Evolutionary conservation across 2,113 vertebrate genomes (phyloP).

Genomic region (Ageneiosus marmoratus): DNA sequence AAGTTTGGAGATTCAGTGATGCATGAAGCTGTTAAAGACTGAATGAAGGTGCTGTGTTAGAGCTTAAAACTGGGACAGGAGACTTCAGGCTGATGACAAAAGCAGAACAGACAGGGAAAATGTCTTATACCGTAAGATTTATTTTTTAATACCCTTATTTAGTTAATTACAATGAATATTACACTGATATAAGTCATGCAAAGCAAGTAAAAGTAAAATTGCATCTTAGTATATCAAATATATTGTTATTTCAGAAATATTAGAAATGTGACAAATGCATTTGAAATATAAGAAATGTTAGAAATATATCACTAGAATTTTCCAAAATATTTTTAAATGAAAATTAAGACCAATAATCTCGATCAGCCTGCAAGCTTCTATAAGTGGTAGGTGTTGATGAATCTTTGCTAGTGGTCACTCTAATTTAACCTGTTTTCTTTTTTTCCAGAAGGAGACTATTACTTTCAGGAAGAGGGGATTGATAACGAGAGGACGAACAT

Average conservation of each 20-base stretch:
- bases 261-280: background rate
- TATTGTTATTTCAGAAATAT: background rate
- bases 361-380: background rate
- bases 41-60: constrained; percentile 19
- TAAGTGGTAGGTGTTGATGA: background rate
- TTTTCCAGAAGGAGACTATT: background rate
- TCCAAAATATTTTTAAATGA: background rate
- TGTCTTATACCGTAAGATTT: background rate
- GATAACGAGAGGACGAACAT: constrained; percentile 41
- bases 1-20: constrained; percentile 59
- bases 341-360: background rate
- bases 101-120: background rate
- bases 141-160: background rate
- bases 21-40: constrained; percentile 52
- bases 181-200: background rate
- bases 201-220: background rate
- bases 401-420: background rate
- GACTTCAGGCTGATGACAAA: background rate
- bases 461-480: background rate
- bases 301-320: background rate
- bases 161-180: background rate
- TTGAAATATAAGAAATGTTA: background rate
- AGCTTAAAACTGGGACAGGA: constrained; percentile 22
- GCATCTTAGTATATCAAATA: background rate
- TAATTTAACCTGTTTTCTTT: constrained; percentile 5